Base-by-base conservation (phyloP, 35 echinoderm and acorn worm genomes). In the Patiria miniata region DNA sequence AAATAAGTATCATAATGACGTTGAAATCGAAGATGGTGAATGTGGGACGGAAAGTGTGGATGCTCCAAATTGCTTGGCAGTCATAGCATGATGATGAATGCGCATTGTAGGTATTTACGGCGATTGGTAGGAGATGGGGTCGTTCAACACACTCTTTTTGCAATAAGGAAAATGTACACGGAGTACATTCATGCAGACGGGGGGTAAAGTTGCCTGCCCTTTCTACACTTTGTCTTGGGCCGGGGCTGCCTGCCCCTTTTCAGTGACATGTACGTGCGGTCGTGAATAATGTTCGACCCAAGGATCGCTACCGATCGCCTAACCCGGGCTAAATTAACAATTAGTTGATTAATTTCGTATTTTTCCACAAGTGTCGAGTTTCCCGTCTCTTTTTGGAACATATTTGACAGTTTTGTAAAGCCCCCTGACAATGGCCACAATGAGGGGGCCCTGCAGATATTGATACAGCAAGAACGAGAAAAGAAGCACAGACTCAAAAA, bases 321-420 rank as follows among this genome's bases (percentile, higher is more conserved):
- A 26, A 10, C 42, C 42, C 42, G 12, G 21, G 65, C 65, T 73
- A 73, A 73, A 73, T 73, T 73, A 73, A 73, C 65, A 28, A 73
- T 73, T 32, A 73, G 26, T 73, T 73, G 26, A 73, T 73, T 73
- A 73, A 73, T 73, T 73, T 73, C 26, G 65, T 73, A 73, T 73
- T 73, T n/a, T 47, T 73, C 65, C 65, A 73, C 0, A 12, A 73
- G 65, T 73, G 15, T 73, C 65, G 65, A 73, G 34, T 73, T 73
- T 36, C 65, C 34, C 42, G 42, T 47, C 65, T 30, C 29, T 23
- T 32, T 30, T 18, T 22, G 65, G 61, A 34, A 6, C 19, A 22
- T 7, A 73, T 30, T 34, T 22, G 29, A 73, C 65, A 34, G 34
- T 73, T 73, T 73, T 73, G 65, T 9, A 73, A 14, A 15, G 65